Evolutionary conservation across 2,113 vertebrate species (phyloP), one percentile per base, ranked within the genome.

Genomic region (Hippocampus comes): DNA sequence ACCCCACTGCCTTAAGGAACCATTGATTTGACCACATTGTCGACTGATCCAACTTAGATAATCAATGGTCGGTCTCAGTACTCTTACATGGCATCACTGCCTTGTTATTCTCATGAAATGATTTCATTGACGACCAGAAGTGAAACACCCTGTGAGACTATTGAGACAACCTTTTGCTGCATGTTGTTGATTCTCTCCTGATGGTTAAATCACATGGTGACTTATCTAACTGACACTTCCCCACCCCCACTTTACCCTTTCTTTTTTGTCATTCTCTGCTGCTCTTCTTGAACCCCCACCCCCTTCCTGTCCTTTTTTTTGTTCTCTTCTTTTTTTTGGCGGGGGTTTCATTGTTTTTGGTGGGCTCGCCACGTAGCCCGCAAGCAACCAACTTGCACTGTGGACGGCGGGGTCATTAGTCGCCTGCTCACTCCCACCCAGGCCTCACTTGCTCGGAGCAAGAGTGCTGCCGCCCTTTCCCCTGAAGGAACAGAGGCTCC

Each of bases 371-470:
- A 89, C 94, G 85, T 90, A 98, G 95, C 91, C 91, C 94, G 89
- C 76, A 93, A 91, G 78, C 88, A 91, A 76, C 88, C 89, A 85
- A 82, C 87, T 87, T 89, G 82, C 91, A 87, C 93, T 85, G 84
- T 92, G 94, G 95, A 95, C 74, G 94, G 91, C 93, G 93, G 89
- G 82, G 79, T 95, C 87, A 92, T 97, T 93, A 96, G 87, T 90
- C 94, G 93, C 78, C 93, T 97, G 80, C 94, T 98, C 68, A 90
- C 92, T 80, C 96, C 95, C 83, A 96, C 96, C 83, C 94, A 96
- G 92, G 93, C 94, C 57, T 96, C 95, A 80, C 88, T 97, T 93
- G 95, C 95, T 93, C 95, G 94, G 92, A 97, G 95, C 91, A 97
- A 95, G 94, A 98, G 95, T 73, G 90, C 94, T 83, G 93, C 93